Evolutionary conservation across 2,113 vertebrate genomes (phyloP).

Genomic region (Todiramphus saurophagus): DNA sequence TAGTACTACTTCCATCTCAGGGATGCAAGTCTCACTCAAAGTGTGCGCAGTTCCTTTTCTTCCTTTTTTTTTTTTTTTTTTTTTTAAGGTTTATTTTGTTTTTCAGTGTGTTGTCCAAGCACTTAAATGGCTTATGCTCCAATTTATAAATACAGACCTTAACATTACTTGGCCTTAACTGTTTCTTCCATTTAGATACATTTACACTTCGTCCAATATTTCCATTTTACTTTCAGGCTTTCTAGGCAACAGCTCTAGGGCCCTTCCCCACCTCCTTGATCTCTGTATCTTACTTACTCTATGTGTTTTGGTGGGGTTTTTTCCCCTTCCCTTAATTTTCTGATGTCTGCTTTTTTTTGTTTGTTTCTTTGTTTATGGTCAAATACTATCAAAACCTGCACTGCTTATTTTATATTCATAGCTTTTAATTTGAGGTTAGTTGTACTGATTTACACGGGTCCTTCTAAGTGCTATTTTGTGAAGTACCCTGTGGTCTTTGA

Average conservation of each 20-base stretch:
- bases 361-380: background rate
- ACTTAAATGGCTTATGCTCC: background rate
- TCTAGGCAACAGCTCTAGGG: background rate
- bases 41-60: background rate
- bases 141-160: background rate
- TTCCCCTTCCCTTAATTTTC: background rate
- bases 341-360: background rate
- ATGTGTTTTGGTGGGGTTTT: accelerated
- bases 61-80: background rate
- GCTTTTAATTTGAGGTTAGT: background rate
- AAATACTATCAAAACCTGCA: background rate
- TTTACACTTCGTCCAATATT: background rate
- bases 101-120: background rate
- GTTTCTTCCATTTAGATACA: background rate
- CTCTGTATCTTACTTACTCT: background rate
- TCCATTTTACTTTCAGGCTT: background rate
- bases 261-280: background rate
- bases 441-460: background rate
- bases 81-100: background rate
- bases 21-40: background rate
- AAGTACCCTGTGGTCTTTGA: background rate
- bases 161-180: background rate
- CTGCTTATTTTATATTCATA: background rate
- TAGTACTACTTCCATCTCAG: background rate
- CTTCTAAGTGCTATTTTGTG: background rate